Base-by-base conservation (phyloP, 2,113 vertebrate genomes). In the Cryptotis parvus region DNA sequence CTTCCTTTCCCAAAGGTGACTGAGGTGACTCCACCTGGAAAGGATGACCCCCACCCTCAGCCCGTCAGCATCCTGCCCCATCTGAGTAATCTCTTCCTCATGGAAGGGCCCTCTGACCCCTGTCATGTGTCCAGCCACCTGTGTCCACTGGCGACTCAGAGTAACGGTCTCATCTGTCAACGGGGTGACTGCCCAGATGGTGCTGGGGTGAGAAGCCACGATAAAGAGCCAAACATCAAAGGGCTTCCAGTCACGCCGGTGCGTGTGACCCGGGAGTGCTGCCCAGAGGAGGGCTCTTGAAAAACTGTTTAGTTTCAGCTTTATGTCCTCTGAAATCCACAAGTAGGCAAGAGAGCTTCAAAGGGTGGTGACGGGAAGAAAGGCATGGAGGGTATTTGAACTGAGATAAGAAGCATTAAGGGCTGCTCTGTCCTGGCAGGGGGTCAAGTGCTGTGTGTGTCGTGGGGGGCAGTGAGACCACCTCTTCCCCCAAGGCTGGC, bases 171-270 rank as follows among this genome's bases (percentile, higher is more conserved):
- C 90, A 75, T 92, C 91, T 91, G 87, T 96, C 94, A 85, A 70
- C 41, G 0, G 26, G 78, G 33, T 29, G 65, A 87, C 3, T 0
- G 61, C 66, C 92, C 66, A 77, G 41, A 74, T 66, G 6, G 89
- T 94, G 81, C 65, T 24, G 70, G 89, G 58, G n/a, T 92, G 84
- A 75, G 74, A 65, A 87, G 92, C 5, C 72, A 74, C 87, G 94
- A 94, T 89, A 95, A 88, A 84, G 84, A 89, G 39, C 33, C 85
- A 37, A 22, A 94, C 91, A 87, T 95, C 93, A 93, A 94, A 95
- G 63, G 83, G 79, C 70, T 55, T n/a, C 61, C 68, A 1, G 75
- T 63, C 35, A 12, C 33, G 73, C 16, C 35, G 15, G 26, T 52
- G 31, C 61, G 22, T 14, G 24, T 10, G 61, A 27, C 65, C 33